Percentiles rank a stretch among this genome's conserved stretches.
Conservation (phyloP, 2,113 vertebrate species). For the Ploceus nigricollis region DNA sequence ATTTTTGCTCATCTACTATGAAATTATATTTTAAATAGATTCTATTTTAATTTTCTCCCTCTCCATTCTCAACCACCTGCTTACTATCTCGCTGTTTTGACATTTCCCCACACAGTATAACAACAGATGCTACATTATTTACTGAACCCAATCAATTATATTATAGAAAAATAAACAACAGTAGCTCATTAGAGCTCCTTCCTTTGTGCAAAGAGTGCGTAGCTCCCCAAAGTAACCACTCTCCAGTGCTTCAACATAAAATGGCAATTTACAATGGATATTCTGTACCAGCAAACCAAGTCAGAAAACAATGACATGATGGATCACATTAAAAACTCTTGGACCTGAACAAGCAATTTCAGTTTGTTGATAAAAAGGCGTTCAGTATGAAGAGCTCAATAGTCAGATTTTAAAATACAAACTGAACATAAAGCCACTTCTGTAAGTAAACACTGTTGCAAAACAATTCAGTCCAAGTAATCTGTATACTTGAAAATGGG, state of each 20-base stretch:
- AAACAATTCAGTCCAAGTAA: constrained; percentile 70
- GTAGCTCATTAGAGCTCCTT: constrained; percentile 92
- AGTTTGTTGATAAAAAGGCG: constrained; percentile 62
- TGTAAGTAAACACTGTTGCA: constrained; percentile 74
- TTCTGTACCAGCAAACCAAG: constrained; percentile 43
- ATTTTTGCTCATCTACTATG: constrained; percentile 52
- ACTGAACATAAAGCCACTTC: constrained; percentile 61
- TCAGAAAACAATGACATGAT: constrained; percentile 64
- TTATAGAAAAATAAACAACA: constrained; percentile 95
- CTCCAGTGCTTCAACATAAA: no score
- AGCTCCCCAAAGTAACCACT: constrained; percentile 58
- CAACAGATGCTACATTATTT: constrained; percentile 94
- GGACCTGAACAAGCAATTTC: constrained; percentile 59
- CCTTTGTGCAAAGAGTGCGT: constrained; percentile 75
- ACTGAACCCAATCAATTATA: constrained; percentile 95
- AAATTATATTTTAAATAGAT: constrained; percentile 66
- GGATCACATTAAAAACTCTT: constrained; percentile 54
- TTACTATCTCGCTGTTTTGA: constrained; percentile 84
- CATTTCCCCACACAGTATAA: constrained; percentile 87
- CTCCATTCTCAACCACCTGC: constrained; percentile 69
- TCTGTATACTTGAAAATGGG: constrained; percentile 60
- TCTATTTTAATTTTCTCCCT: constrained; percentile 63
- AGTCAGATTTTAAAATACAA: constrained; percentile 70
- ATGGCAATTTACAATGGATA: constrained; percentile 66
- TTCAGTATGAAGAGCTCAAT: constrained; percentile 57